Evolutionary conservation across 2,888 invertebrate species (phyloP), one percentile per base, ranked within the genome.

Genomic region (Drosophila peninsularis): DNA sequence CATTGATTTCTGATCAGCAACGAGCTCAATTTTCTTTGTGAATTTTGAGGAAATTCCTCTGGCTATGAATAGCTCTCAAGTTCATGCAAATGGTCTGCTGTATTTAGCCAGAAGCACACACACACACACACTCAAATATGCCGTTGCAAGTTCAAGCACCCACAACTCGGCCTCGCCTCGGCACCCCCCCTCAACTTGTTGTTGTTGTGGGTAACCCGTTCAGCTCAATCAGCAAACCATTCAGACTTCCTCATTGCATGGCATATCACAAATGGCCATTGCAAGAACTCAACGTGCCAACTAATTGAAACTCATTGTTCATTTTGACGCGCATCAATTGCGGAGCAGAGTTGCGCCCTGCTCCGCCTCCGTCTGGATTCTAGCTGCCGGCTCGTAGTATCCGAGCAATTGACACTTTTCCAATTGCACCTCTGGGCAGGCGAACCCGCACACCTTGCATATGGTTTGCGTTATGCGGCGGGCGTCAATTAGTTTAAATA

Each of bases 401-500:
- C 44, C 11, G 72, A 72, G 73, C 82, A 86, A 89, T 89, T 86
- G 85, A 86, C 85, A 86, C 85, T 86, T 89, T 86, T 86, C 72
- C 89, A 89, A 89, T 87, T 87, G 87, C 89, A 89, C 81, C 88
- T 83, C 72, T 11, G 52, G 36, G 50, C 50, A 41, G 36, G n/a
- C 52, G 45, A 47, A 57, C 78, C 71, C 44, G 45, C 56, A 56
- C 82, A 82, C 86, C 83, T 88, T 82, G 70, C 71, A 68, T 61
- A 62, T 61, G 56, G 65, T 64, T 52, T 58, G 56, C 68, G 55
- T 63, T 69, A 57, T 45, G 75, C 71, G 68, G 71, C 80, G 72
- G 84, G 75, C 82, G 82, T 89, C 88, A 89, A 86, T 86, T 89
- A 89, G 89, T 86, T 86, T 89, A 86, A 86, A 86, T 89, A 86